Percentiles rank a stretch among this genome's conserved stretches.
Evolutionary conservation across 2,888 invertebrate species (phyloP).

Genomic region (Lottia gigantea): DNA sequence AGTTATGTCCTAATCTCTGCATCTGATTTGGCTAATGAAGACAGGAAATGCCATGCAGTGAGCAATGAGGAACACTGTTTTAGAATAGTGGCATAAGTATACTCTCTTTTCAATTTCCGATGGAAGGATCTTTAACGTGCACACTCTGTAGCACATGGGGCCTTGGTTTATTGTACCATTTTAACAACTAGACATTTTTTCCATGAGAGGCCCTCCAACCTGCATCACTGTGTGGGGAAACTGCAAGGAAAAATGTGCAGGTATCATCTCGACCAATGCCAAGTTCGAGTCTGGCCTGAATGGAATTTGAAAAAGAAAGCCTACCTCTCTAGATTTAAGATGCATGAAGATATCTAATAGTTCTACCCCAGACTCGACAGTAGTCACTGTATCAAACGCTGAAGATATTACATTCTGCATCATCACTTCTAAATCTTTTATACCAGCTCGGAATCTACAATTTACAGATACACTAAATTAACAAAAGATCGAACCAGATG

Average conservation of each 20-base stretch:
- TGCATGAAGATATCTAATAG: constrained; percentile 82
- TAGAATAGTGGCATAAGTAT: not conserved
- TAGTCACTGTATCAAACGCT: constrained; percentile 82
- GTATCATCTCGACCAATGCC: too few relatives aligned
- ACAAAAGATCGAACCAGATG: not conserved
- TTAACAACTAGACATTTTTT: too few relatives aligned
- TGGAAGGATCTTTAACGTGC: not conserved
- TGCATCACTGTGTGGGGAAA: too few relatives aligned
- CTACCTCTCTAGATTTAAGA: constrained; percentile 77
- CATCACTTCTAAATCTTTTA: constrained; percentile 76
- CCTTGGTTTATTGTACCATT: too few relatives aligned
- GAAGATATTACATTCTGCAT: constrained; percentile 84
- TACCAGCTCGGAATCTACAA: constrained; percentile 70
- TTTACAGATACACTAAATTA: too few relatives aligned
- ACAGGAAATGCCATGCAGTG: too few relatives aligned
- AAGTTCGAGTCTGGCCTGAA: too few relatives aligned
- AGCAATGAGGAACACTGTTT: too few relatives aligned
- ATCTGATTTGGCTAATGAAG: not conserved
- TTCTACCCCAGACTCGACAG: constrained; percentile 84
- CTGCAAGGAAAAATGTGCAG: too few relatives aligned
- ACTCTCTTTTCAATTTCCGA: not conserved
- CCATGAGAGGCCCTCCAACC: too few relatives aligned
- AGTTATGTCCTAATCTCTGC: not conserved
- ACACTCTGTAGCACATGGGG: too few relatives aligned
- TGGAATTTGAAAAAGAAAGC: too few relatives aligned